A percentile compares a stretch with the other conserved stretches of the same genome.
Conservation (phyloP, 2,797 vertebrate species). For the Sebastes elongatus region DNA sequence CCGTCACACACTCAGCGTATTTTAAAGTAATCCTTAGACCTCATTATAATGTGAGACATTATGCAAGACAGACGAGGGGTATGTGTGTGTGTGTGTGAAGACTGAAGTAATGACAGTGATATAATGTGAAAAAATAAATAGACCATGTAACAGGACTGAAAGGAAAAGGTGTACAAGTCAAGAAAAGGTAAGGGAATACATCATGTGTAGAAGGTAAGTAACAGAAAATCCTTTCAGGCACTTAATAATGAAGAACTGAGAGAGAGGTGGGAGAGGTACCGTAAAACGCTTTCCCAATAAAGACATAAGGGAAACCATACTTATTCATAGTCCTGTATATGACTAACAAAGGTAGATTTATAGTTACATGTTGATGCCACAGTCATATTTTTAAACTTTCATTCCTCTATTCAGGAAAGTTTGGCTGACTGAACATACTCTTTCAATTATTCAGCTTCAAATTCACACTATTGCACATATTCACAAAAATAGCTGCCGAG, state of each 20-base stretch:
- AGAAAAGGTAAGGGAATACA: not conserved
- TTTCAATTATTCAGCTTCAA: conserved; percentile 20
- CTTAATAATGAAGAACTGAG: conserved; percentile 19
- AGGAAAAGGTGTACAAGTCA: conserved; percentile 7
- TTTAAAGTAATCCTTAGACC: not conserved
- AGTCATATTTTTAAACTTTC: not conserved
- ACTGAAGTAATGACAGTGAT: conserved; percentile 11
- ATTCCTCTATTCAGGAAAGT: not conserved
- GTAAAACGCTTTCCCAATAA: not conserved
- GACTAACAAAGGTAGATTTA: conserved; percentile 1
- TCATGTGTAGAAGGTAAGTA: not conserved
- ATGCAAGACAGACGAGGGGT: not conserved
- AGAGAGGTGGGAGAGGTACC: not conserved
- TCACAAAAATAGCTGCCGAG: not conserved
- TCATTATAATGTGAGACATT: conserved; percentile 11
- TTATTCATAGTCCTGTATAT: conserved; percentile 10
- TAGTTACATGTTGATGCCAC: not conserved
- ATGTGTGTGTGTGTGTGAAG: not conserved
- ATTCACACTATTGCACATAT: not conserved
- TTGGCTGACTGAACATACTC: not conserved
- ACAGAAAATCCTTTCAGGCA: not conserved
- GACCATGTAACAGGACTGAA: not conserved
- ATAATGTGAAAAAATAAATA: conserved; percentile 1
- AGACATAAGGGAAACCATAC: not conserved
- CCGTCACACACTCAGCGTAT: conserved; percentile 13